Base-by-base conservation (phyloP, 2,888 invertebrate species). In the Apodemia mormo region DNA sequence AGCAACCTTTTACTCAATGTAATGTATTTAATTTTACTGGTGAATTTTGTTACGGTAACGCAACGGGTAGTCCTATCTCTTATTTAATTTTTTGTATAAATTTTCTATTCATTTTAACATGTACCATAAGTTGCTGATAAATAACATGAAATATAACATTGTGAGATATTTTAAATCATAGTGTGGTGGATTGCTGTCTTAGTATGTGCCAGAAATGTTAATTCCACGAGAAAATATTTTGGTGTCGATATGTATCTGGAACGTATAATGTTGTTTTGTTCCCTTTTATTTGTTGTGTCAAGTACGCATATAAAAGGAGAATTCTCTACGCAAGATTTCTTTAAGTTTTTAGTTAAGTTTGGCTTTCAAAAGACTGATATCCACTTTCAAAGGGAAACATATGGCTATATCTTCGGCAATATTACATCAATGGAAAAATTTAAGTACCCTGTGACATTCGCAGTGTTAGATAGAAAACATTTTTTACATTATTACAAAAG, bases 391-490 rank as follows among this genome's bases (percentile, higher is more conserved):
- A 96, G 96, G 78, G 96, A 97, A 82, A 97, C 98, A 76, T 96
- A 97, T 88, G 99, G 99, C 66, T 99, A 97, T 88, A 98, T 99
- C 79, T 99, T 98, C 86, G 99, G 99, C 14, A 99, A 99, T 87
- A 95, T 99, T 66, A 98, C 98, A 40, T 95, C 97, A 0, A 94
- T 92, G 75, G 91, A 94, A 66, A 93, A 94, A 70, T 95, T 96
- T 80, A 94, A 94, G 71, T 94, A 94, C 75, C 95, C 95, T 12
- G 94, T 97, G 54, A 98, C 97, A 22, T 95, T 99, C 76, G 97
- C 98, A n/a, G 97, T 99, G 12, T 94, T 99, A 76, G 98, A 98
- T 85, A 96, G 98, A 82, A 94, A 95, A 72, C 97, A 96, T 87
- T 99, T 99, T 88, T 90, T 98, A 76, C 96, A 98, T 80, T 98